A percentile compares a stretch with the other conserved stretches of the same genome.
These are phyloP conservation scores for Monomorium pharaonis DNA, from an alignment of 1,140 invertebrate genomes.

Conservation along the genomic window DNA sequence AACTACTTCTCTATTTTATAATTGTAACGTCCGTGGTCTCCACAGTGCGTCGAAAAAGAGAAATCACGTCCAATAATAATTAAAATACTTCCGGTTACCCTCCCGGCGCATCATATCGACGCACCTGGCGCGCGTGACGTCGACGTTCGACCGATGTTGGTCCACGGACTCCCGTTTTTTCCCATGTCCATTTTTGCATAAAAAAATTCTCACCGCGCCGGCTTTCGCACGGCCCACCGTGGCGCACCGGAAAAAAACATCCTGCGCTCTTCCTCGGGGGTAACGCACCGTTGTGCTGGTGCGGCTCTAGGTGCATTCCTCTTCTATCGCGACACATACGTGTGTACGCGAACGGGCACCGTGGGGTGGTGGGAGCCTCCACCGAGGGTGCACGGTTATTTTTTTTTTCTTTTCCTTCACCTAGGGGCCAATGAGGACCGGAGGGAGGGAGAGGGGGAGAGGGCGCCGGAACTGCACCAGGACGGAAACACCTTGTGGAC, in stretches of 20 bases:
- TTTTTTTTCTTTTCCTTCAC: constrained; percentile 42
- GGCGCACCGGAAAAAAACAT: constrained; percentile 51
- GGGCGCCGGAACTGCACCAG: constrained; percentile 60
- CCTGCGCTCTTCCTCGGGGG: constrained; percentile 33
- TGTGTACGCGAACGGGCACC: not conserved
- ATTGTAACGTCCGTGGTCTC: not conserved
- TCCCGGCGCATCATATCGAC: constrained; percentile 44
- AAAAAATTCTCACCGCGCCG: constrained; percentile 83
- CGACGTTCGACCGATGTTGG: constrained; percentile 39
- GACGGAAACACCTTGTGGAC: constrained; percentile 74
- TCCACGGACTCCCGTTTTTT: constrained; percentile 77
- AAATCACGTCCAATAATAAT: not conserved
- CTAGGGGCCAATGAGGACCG: not conserved
- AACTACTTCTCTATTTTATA: not conserved
- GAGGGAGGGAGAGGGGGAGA: not conserved
- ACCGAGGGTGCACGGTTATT: constrained; percentile 4
- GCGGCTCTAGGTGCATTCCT: constrained; percentile 66
- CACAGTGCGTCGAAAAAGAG: not conserved
- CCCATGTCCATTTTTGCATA: constrained; percentile 85
- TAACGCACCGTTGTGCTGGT: constrained; percentile 12
- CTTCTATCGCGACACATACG: constrained; percentile 29
- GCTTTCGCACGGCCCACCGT: constrained; percentile 79
- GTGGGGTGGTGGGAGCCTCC: constrained; percentile 35
- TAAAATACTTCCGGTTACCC: not conserved
- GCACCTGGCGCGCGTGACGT: constrained; percentile 31